Evolutionary conservation across 2,888 invertebrate species (phyloP).

Genomic region (Coelogynopora nodosa): DNA sequence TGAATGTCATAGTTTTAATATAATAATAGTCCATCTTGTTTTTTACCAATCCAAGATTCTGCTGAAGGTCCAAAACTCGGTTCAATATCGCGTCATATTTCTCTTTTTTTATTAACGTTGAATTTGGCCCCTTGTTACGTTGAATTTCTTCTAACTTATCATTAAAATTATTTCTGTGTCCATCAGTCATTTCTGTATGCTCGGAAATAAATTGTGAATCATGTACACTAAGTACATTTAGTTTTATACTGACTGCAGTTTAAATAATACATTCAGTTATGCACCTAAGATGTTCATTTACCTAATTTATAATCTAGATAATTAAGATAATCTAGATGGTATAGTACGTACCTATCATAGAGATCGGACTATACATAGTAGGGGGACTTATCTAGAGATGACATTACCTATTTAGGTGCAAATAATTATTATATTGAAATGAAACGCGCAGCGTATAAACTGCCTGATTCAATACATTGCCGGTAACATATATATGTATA

Average conservation of each 20-base stretch:
- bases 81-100: conserved; percentile 13
- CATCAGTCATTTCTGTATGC: background rate
- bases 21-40: background rate
- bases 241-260: background rate
- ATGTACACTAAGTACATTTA: background rate
- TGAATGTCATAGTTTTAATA: conserved; percentile 4
- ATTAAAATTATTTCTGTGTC: background rate
- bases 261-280: no score
- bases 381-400: no score
- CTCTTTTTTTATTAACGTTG: background rate
- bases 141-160: background rate
- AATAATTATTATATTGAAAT: no score
- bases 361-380: no score
- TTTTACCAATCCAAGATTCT: background rate
- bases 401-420: no score
- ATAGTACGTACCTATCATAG: no score
- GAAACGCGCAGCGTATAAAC: no score
- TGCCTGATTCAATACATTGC: no score
- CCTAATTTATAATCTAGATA: no score
- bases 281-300: no score
- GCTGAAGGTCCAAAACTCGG: background rate
- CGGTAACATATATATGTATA: no score
- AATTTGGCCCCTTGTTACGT: conserved; percentile 7
- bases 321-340: no score
- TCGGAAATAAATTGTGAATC: background rate